A percentile compares a stretch with the other conserved stretches of the same genome.
phyloP scores from a whole-genome alignment of 2,797 vertebrate genomes.

The Sebastes kiyomatsui region DNA sequence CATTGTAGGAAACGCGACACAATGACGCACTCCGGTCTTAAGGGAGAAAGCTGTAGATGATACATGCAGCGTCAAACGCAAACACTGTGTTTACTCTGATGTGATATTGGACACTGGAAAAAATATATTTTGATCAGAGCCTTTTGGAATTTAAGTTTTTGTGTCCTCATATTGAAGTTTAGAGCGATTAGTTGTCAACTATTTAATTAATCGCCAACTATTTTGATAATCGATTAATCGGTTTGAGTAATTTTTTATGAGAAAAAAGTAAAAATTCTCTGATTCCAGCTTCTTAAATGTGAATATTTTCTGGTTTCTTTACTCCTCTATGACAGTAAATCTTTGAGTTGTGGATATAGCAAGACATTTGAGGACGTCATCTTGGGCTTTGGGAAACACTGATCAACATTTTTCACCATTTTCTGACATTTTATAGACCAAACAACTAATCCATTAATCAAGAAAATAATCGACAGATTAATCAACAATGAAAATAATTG shows the following conservation, averaged over 20 bases:
- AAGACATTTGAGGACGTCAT: no score
- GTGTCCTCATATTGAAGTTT: not conserved
- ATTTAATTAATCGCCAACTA: not conserved
- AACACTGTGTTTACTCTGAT: not conserved
- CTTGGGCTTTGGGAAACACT: not conserved
- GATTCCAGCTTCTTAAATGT: not conserved
- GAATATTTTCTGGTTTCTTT: not conserved
- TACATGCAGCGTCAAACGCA: conserved; percentile 7
- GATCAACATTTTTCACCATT: not conserved
- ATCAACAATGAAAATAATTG: not conserved
- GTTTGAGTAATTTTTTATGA: not conserved
- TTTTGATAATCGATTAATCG: no score
- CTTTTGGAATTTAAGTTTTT: not conserved
- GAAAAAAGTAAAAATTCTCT: not conserved
- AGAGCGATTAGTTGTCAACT: no score
- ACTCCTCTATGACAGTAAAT: not conserved
- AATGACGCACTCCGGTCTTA: conserved; percentile 45
- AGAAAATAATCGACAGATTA: not conserved
- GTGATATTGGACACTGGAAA: not conserved
- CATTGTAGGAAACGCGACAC: conserved; percentile 27
- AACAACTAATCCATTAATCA: not conserved
- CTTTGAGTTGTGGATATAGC: not conserved
- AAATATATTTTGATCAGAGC: not conserved
- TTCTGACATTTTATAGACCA: not conserved
- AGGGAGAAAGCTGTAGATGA: conserved; percentile 30